Percentiles rank a stretch among this genome's conserved stretches.
Conservation (phyloP, 2,113 vertebrate species). For the Ramphastos sulfuratus region DNA sequence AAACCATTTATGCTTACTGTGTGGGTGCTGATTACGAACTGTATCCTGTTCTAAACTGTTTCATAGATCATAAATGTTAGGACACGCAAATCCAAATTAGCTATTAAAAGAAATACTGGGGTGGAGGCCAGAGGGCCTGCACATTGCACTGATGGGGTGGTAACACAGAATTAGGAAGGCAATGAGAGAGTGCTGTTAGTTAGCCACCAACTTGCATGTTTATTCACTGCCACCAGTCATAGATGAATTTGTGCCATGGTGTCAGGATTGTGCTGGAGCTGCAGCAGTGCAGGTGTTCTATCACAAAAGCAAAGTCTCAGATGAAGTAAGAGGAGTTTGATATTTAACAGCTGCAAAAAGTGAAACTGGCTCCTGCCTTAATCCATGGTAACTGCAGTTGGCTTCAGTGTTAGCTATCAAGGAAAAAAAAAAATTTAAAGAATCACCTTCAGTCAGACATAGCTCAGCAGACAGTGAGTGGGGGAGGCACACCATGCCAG, state of each 20-base stretch:
- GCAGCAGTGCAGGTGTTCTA: not conserved
- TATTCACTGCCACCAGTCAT: not conserved
- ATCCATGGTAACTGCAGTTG: not conserved
- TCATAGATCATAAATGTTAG: not conserved
- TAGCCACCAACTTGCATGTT: fast-evolving
- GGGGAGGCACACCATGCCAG: fast-evolving
- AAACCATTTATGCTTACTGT: not conserved
- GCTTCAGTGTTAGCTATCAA: not conserved
- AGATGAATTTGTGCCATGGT: not conserved
- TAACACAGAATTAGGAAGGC: not conserved
- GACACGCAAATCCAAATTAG: not conserved
- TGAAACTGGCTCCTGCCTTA: not conserved
- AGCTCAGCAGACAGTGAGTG: too few species aligned
- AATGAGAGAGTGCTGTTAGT: not conserved
- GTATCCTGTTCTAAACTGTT: not conserved
- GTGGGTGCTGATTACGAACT: not conserved
- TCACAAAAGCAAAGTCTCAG: not conserved
- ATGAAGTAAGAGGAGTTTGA: not conserved
- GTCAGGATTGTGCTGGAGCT: not conserved
- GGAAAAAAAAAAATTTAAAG: not conserved
- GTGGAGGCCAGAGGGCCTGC: not conserved
- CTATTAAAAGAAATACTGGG: not conserved
- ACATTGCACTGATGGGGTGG: too few species aligned
- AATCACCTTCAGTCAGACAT: too few species aligned
- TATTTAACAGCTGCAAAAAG: not conserved